Base-by-base conservation (phyloP, 2,888 invertebrate species). In the Trissoscelio sp. region DNA sequence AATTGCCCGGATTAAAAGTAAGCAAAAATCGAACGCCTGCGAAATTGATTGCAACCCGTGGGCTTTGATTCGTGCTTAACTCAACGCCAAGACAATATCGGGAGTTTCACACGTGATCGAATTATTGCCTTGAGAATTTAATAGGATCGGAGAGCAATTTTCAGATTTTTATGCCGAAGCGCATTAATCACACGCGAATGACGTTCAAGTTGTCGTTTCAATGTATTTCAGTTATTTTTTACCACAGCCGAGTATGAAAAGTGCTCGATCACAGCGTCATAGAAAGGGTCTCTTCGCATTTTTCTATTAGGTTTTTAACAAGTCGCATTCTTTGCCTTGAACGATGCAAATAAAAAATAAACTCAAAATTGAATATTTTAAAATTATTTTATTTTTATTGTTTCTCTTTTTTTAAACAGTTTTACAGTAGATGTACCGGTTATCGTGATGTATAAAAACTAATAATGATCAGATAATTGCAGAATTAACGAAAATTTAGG, bases 21-120 rank as follows among this genome's bases (percentile, higher is more conserved):
- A 46, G 51, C 12, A 66, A 60, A 74, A 72, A 74, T 82, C 55
- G 70, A 48, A 58, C 34, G 31, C 22, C 69, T 55, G 70, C 64
- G 83, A 83, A 79, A 75, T 82, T 79, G 51, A 79, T 70, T 12
- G 55, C 53, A 64, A 70, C 77, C 53, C 64, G 60, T 64, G 28
- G 12, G 24, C 31, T 28, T 20, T 62, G n/a, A 20, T 62, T 48
- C 48, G 53, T 31, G 16, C 22, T n/a, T 11, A 14, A 7, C 18
- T 34, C 42, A 14, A 12, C 2, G 14, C 37, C 20, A 58, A 55
- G 22, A 62, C 64, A 28, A 51, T 51, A 31, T 42, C 66, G 16
- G 39, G 9, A 28, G 20, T 67, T 24, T 42, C 31, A 7, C 14
- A 3, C 9, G 12, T 53, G 53, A 39, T 67, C 44, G 34, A 55